Conservation (phyloP, 2,888 invertebrate genomes). For the Cryptocephalus primarius region DNA sequence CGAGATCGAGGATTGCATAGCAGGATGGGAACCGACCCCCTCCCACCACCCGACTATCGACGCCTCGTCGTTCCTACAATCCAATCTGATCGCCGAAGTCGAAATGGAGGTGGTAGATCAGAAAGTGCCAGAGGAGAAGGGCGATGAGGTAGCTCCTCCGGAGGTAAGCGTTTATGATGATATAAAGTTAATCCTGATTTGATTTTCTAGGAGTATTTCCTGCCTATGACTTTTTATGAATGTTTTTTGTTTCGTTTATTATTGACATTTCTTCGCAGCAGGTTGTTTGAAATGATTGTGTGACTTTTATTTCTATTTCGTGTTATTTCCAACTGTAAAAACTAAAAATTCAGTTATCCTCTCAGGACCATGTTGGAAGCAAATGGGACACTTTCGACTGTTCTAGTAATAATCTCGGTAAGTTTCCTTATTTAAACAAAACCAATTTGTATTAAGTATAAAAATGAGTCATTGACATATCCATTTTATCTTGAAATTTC, state of each 20-base stretch:
- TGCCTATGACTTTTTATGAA: background rate
- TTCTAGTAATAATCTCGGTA: constrained; percentile 72
- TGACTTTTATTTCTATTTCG: background rate
- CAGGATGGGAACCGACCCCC: constrained; percentile 70
- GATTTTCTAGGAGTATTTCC: too few species aligned
- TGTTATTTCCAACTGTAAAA: constrained; percentile 2
- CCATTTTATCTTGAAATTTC: too few species aligned
- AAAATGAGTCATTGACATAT: too few species aligned
- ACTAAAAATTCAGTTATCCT: constrained; percentile 28
- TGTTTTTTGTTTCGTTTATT: background rate
- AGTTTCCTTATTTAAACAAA: constrained; percentile 35
- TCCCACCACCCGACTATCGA: constrained; percentile 72
- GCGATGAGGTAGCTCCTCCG: background rate
- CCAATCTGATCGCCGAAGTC: constrained; percentile 70
- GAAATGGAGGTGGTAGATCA: constrained; percentile 59
- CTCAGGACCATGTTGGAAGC: constrained; percentile 43
- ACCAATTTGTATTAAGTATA: too few species aligned
- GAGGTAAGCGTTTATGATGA: background rate
- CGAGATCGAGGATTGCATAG: constrained; percentile 64
- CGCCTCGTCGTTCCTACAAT: constrained; percentile 72
- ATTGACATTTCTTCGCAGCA: too few species aligned
- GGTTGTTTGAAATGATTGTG: background rate
- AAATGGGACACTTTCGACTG: constrained; percentile 86
- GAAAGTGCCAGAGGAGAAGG: constrained; percentile 36
- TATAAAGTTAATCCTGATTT: too few species aligned